Evolutionary conservation across 2,888 invertebrate genomes (phyloP), one percentile per base, ranked within the genome.

Genomic region (Smittia sp.): DNA sequence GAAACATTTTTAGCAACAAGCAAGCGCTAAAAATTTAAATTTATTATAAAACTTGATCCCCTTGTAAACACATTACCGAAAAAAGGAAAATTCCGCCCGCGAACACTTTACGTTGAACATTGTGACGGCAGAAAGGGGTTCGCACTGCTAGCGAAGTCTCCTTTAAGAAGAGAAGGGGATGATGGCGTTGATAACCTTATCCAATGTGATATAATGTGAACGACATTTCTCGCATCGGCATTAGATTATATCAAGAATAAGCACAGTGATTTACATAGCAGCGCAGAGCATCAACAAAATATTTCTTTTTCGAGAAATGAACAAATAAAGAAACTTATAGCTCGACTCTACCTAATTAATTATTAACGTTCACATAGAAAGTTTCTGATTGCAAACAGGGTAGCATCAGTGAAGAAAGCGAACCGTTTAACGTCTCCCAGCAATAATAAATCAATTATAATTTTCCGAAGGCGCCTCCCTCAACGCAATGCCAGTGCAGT

Each of bases 181-280:
- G 32, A 69, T 69, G 69, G 69, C 69, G 69, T 69, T 69, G 69
- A 69, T 54, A 69, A 69, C 69, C 69, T 69, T 54, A 69, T 69
- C 69, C 69, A 69, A 54, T 54, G 69, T 25, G 69, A 69, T 69
- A 15, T 69, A 69, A 68, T 68, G 46, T 54, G 69, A 69, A 52
- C 27, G 63, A 25, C 24, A 63, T 63, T 63, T 25, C 27, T 27
- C n/a, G 6, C 13, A 63, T 1, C 20, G 27, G 63, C 68, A 41
- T 69, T 54, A 69, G 54, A 69, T 69, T 69, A 69, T 69, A 69
- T 69, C 69, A 69, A 32, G 27, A 69, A 20, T 69, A 69, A 69
- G 52, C 69, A 69, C 69, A 25, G 24, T 68, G 68, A 68, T 39
- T 39, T 39, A 39, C 39, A 39, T 9, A 39, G n/a, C n/a, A n/a